These are phyloP conservation scores for Cotesia vestalis DNA, from an alignment of 1,140 invertebrate species.

Conservation along the genomic window DNA sequence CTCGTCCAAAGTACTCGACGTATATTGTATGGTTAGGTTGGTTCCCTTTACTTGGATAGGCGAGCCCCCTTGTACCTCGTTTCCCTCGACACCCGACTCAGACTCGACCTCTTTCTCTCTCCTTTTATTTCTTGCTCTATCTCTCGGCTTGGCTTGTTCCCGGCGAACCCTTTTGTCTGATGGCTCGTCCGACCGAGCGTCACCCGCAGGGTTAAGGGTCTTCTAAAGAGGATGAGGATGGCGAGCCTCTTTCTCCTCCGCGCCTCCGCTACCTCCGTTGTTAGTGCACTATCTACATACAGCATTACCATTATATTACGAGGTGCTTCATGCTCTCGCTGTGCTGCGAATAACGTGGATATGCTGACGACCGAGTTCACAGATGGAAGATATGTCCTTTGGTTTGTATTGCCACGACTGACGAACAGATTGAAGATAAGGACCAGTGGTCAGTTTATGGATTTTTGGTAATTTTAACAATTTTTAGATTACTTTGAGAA, in stretches of 20 bases:
- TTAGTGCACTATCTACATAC: not conserved
- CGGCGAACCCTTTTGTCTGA: slow-evolving; percentile 37
- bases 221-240: slow-evolving; percentile 57
- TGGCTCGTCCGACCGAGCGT: slow-evolving; percentile 54
- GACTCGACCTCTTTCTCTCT: not conserved
- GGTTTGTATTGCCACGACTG: too few species aligned
- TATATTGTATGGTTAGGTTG: not conserved
- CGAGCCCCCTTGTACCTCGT: not conserved
- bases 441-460: too few species aligned
- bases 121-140: too few species aligned
- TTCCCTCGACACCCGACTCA: slow-evolving; percentile 19
- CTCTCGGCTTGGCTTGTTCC: not conserved
- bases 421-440: too few species aligned
- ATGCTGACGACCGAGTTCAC: slow-evolving; percentile 17
- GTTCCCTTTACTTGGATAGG: too few species aligned
- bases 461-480: too few species aligned
- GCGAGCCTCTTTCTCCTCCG: slow-evolving; percentile 20
- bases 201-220: slow-evolving; percentile 63
- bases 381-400: too few species aligned
- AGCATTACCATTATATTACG: not conserved
- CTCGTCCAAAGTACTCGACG: not conserved
- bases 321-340: not conserved
- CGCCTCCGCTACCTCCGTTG: slow-evolving; percentile 7
- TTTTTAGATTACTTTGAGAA: too few species aligned
- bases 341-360: slow-evolving; percentile 27